Evolutionary conservation across 2,888 invertebrate genomes (phyloP).

Genomic region (Mythimna impura): DNA sequence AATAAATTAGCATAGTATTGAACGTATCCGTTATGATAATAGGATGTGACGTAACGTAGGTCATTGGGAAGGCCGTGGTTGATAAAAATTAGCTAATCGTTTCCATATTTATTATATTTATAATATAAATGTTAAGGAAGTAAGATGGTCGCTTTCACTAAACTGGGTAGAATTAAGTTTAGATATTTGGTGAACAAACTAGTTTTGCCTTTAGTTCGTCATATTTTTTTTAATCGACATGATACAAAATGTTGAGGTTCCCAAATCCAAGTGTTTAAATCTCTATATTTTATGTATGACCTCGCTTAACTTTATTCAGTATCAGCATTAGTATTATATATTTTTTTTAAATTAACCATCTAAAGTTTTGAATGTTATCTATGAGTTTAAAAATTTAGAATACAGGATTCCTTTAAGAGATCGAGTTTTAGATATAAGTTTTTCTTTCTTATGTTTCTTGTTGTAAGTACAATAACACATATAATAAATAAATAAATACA

Average conservation of each 20-base stretch:
- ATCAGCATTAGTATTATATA: no score
- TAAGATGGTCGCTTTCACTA: slow-evolving; percentile 35
- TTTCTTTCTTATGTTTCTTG: no score
- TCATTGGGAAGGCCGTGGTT: slow-evolving; percentile 42
- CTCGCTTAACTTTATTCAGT: no score
- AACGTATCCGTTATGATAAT: slow-evolving; percentile 49
- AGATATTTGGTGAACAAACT: not conserved
- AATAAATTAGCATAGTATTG: slow-evolving; percentile 31
- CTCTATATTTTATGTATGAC: no score
- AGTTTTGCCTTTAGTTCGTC: not conserved
- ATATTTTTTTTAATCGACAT: not conserved
- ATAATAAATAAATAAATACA: no score
- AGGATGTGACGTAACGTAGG: slow-evolving; percentile 54
- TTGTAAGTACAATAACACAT: no score
- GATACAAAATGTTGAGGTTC: no score
- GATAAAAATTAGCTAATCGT: slow-evolving; percentile 40
- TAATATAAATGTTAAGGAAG: slow-evolving; percentile 1
- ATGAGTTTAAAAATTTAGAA: no score
- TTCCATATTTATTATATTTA: slow-evolving; percentile 21
- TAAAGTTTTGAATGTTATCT: no score
- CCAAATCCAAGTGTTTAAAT: not conserved
- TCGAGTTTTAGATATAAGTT: no score
- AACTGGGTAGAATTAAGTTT: not conserved
- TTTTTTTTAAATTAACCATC: no score
- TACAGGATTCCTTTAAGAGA: no score